A percentile compares a stretch with the other conserved stretches of the same genome.
Evolutionary conservation across 64 coral and sea anemone genomes (phyloP).

Genomic region (Anthopleura sola): DNA sequence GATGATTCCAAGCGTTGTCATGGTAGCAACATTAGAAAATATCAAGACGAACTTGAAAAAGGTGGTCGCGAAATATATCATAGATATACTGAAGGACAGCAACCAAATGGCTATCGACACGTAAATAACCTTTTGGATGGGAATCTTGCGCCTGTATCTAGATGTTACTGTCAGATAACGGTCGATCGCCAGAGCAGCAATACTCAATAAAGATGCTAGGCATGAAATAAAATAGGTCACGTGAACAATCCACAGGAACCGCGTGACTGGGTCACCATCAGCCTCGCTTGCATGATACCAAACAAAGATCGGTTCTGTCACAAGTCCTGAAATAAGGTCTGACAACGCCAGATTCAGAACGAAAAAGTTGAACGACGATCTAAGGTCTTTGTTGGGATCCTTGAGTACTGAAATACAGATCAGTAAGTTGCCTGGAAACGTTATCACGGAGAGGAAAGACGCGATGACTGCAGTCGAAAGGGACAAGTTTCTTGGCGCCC

Average conservation of each 20-base stretch:
- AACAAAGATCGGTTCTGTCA: conserved; percentile 79
- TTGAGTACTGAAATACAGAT: conserved; percentile 68
- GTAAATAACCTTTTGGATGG: neutral
- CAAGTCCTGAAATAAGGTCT: conserved; percentile 57
- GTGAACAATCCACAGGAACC: conserved; percentile 59
- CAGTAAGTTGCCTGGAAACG: conserved; percentile 70
- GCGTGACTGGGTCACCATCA: conserved; percentile 30
- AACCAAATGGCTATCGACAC: conserved; percentile 41
- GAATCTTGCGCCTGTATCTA: conserved; percentile 24
- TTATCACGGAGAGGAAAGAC: conserved; percentile 52
- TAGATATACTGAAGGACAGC: conserved; percentile 22
- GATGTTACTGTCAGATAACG: conserved; percentile 52
- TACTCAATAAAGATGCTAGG: conserved; percentile 68
- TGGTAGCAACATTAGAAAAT: conserved; percentile 53
- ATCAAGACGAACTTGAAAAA: conserved; percentile 60
- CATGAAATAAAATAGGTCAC: conserved; percentile 78
- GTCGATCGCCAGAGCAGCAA: conserved; percentile 65
- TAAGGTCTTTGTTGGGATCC: conserved; percentile 67
- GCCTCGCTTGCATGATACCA: conserved; percentile 73
- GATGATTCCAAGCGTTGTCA: conserved; percentile 21
- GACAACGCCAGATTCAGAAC: conserved; percentile 72
- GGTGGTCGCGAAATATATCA: conserved; percentile 37
- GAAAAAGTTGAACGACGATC: conserved; percentile 79
- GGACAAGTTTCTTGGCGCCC: conserved; percentile 53
- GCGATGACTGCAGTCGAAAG: conserved; percentile 57